Percentiles rank a stretch among this genome's conserved stretches.
Evolutionary conservation across 1,140 invertebrate genomes (phyloP).

Genomic region (Brachionus asplanchnoidis): DNA sequence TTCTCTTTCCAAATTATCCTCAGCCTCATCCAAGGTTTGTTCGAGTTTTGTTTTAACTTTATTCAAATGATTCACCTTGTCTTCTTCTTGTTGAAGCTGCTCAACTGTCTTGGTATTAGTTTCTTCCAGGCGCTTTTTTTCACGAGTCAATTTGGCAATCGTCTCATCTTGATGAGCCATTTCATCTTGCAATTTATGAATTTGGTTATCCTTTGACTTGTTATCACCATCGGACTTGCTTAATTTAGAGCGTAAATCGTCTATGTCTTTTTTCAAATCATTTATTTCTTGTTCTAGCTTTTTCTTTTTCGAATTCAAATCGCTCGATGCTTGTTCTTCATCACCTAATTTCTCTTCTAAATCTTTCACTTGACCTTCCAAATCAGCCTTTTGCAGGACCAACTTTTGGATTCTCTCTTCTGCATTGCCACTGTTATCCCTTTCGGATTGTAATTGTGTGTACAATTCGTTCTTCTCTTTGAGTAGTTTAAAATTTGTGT

Average conservation of each 20-base stretch:
- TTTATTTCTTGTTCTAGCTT: slow-evolving; percentile 87
- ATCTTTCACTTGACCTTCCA: slow-evolving; percentile 91
- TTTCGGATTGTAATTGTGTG: slow-evolving; percentile 79
- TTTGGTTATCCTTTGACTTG: slow-evolving; percentile 96
- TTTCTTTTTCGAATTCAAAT: slow-evolving; percentile 86
- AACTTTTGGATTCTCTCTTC: slow-evolving; percentile 89
- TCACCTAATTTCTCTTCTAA: slow-evolving; percentile 87
- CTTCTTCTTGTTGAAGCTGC: slow-evolving; percentile 91
- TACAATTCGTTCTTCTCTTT: too few relatives aligned
- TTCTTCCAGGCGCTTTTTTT: slow-evolving; percentile 94
- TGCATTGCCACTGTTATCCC: slow-evolving; percentile 66
- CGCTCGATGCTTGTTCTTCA: slow-evolving; percentile 88
- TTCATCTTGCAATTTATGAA: slow-evolving; percentile 76
- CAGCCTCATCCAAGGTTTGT: slow-evolving; percentile 91
- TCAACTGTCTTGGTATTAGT: slow-evolving; percentile 89
- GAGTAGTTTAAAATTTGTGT: too few relatives aligned
- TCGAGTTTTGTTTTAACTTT: slow-evolving; percentile 97
- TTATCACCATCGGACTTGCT: slow-evolving; percentile 86
- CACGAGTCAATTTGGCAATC: slow-evolving; percentile 98
- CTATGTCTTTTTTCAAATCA: slow-evolving; percentile 90
- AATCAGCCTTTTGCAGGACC: slow-evolving; percentile 89
- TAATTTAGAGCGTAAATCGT: slow-evolving; percentile 83
- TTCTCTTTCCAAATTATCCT: slow-evolving; percentile 93
- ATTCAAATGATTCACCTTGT: slow-evolving; percentile 98
- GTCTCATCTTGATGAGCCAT: slow-evolving; percentile 98